Evolutionary conservation across 2,888 invertebrate species (phyloP), one percentile per base, ranked within the genome.

Genomic region (Anthophora plumipes): DNA sequence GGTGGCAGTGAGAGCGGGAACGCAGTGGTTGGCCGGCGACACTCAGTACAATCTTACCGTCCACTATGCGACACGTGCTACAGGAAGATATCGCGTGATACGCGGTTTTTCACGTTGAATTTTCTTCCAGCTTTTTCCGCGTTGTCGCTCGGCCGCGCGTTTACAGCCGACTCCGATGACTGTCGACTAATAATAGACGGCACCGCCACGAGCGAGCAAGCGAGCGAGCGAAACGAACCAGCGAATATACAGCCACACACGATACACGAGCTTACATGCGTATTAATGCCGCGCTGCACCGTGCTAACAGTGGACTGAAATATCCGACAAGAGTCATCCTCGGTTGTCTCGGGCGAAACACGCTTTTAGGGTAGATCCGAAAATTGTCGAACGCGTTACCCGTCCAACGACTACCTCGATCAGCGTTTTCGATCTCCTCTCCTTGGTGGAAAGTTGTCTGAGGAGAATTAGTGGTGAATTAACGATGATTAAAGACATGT

Each of bases 101-200:
- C 74, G 57, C 70, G 66, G n/a, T 57, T 52, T 75, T 75, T 70
- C 63, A 17, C 48, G 69, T 41, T 70, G 74, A 75, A 82, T 77
- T 85, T 83, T 83, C 74, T 78, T 85, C 80, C 82, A 82, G 79
- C 67, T 74, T 85, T 86, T 84, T 79, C 83, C 85, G 80, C 82
- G 84, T 85, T 67, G 76, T 82, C 57, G 74, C 82, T 78, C 72
- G 82, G 67, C 54, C 81, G 88, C 85, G 87, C 86, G 83, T 77
- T 74, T 67, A 75, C 81, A 87, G 85, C 77, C 88, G 85, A 83
- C 89, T 88, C 86, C 89, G 91, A 92, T 92, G 91, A 92, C 92
- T 90, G 90, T 85, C 88, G 83, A 89, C 92, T 92, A 92, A 92
- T 92, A 92, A 92, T 92, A 92, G 92, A 88, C 77, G 73, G 72